Conservation (phyloP, 2,113 vertebrate species). For the Mugil cephalus region DNA sequence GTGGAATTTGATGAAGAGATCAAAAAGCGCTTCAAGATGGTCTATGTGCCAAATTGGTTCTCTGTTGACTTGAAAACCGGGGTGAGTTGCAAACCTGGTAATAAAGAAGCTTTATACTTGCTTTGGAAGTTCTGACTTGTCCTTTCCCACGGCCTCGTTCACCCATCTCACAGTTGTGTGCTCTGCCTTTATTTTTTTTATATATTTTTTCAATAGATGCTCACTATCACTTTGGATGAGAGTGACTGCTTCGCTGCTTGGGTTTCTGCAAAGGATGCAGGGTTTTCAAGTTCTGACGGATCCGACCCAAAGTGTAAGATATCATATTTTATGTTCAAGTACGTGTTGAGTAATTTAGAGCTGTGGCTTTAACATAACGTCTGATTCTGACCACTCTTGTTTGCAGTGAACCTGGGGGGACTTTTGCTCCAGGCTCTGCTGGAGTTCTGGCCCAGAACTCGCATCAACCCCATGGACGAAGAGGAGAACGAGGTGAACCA, state of each 20-base stretch:
- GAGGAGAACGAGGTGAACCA: conserved; percentile 97
- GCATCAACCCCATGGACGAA: conserved; percentile 97
- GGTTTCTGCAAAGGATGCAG: conserved; percentile 98
- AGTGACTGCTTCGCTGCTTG: conserved; percentile 99
- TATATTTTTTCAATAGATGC: conserved; percentile 90
- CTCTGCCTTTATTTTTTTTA: not conserved
- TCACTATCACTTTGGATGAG: conserved; percentile 98
- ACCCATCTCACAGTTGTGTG: not conserved
- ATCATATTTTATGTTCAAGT: not conserved
- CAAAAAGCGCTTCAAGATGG: conserved; percentile 99
- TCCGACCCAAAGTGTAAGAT: conserved; percentile 96
- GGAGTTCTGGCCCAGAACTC: conserved; percentile 98
- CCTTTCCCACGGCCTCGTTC: not conserved
- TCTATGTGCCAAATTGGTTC: conserved; percentile 99
- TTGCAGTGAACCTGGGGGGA: conserved; percentile 95
- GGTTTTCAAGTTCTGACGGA: conserved; percentile 96
- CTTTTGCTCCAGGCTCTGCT: conserved; percentile 95
- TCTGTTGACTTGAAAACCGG: conserved; percentile 99
- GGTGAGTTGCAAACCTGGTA: conserved; percentile 82
- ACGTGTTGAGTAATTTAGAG: not conserved
- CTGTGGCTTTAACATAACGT: not conserved
- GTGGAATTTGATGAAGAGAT: conserved; percentile 99
- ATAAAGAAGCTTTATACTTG: not conserved
- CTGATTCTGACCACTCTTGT: not conserved
- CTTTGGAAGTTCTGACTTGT: not conserved